phyloP scores from a whole-genome alignment of 2,797 vertebrate genomes.

The Enteromius paludinosus region DNA sequence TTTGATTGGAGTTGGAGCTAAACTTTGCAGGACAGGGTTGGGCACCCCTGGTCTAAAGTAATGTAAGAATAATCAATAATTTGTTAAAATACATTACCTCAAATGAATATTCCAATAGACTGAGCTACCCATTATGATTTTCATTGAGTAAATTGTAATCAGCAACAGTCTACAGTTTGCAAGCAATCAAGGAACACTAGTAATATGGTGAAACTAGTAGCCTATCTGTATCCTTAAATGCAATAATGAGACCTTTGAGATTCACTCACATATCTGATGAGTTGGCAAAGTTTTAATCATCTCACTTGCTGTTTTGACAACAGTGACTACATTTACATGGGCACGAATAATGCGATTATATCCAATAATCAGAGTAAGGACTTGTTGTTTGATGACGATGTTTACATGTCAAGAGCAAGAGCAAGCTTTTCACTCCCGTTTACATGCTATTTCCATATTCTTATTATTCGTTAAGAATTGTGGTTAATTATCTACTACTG shows the following conservation, averaged over 20 bases:
- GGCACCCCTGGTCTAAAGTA: too few species aligned
- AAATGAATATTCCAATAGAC: not conserved
- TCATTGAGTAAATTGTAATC: not conserved
- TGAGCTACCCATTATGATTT: not conserved
- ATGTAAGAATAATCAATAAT: not conserved
- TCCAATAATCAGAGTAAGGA: too few species aligned
- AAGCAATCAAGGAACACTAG: not conserved
- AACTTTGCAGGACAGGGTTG: too few species aligned
- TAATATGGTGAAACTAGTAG: not conserved
- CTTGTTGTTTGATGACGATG: too few species aligned
- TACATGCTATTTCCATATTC: too few species aligned
- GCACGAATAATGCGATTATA: too few species aligned
- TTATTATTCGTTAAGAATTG: too few species aligned
- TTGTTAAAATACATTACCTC: not conserved
- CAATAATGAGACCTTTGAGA: not conserved
- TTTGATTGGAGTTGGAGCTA: too few species aligned
- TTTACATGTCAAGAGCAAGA: too few species aligned
- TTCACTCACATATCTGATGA: too few species aligned
- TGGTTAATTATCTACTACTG: too few species aligned
- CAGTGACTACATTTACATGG: constrained; percentile 31
- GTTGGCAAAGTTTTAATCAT: not conserved
- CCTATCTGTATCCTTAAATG: not conserved
- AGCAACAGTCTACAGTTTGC: not conserved
- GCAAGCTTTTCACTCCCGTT: too few species aligned
- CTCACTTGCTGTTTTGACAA: constrained; percentile 29